A percentile compares a stretch with the other conserved stretches of the same genome.
Evolutionary conservation across 2,797 vertebrate genomes (phyloP).

Genomic region (Gallirallus australis): DNA sequence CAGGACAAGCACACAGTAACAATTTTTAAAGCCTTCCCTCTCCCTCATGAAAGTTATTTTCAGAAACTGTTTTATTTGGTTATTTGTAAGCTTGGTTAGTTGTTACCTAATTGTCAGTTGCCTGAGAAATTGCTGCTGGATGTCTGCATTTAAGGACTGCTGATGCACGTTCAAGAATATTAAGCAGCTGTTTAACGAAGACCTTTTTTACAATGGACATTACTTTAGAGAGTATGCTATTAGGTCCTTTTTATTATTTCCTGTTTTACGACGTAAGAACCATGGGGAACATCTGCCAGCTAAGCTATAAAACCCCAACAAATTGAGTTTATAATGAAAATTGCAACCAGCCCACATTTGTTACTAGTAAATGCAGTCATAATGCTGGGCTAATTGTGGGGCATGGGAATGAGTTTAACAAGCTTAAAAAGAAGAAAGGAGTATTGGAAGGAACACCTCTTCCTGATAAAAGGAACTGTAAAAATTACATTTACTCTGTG

Average conservation of each 20-base stretch:
- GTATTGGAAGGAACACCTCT: background rate
- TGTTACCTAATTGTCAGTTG: background rate
- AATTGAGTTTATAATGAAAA: background rate
- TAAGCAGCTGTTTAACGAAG: background rate
- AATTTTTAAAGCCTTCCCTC: background rate
- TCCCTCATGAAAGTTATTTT: background rate
- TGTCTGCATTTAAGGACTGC: background rate
- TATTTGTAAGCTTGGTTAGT: background rate
- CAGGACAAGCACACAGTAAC: background rate
- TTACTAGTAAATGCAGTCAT: background rate
- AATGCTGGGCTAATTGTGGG: background rate
- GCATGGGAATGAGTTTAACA: background rate
- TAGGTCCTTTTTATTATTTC: background rate
- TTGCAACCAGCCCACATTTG: background rate
- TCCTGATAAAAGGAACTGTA: background rate
- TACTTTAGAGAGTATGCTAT: background rate
- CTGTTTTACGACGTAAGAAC: background rate
- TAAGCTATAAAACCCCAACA: background rate
- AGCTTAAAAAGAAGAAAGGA: background rate
- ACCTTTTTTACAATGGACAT: background rate
- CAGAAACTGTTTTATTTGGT: background rate
- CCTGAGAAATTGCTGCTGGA: background rate
- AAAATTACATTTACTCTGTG: background rate
- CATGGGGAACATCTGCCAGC: background rate
- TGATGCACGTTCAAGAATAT: background rate